Evolutionary conservation across 2,113 vertebrate species (phyloP).

Genomic region (Sigmodon hispidus): DNA sequence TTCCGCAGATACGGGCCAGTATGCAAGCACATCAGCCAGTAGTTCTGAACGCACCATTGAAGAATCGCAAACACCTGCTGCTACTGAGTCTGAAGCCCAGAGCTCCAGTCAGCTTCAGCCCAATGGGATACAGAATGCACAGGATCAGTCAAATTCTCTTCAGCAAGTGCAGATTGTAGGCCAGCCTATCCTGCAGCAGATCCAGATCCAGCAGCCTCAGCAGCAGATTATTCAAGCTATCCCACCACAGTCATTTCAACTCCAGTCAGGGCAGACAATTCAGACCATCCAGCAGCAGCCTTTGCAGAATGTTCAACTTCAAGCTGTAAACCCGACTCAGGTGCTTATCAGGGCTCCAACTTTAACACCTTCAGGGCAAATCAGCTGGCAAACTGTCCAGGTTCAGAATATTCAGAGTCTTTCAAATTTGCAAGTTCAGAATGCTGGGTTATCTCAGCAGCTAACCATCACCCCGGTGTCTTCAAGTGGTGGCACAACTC

Average conservation of each 20-base stretch:
- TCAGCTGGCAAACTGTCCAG: slow-evolving; percentile 99
- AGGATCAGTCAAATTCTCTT: slow-evolving; percentile 91
- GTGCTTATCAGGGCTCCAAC: slow-evolving; percentile 98
- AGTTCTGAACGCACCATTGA: slow-evolving; percentile 87
- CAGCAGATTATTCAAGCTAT: slow-evolving; percentile 91
- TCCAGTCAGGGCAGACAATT: slow-evolving; percentile 93
- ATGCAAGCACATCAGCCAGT: slow-evolving; percentile 86
- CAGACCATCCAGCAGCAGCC: slow-evolving; percentile 94
- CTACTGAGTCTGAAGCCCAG: slow-evolving; percentile 87
- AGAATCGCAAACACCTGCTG: slow-evolving; percentile 87
- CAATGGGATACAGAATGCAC: slow-evolving; percentile 93
- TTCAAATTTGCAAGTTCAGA: slow-evolving; percentile 93
- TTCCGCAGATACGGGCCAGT: slow-evolving; percentile 90
- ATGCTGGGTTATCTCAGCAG: slow-evolving; percentile 94
- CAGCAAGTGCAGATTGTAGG: slow-evolving; percentile 97
- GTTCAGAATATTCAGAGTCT: slow-evolving; percentile 93
- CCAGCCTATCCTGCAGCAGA: slow-evolving; percentile 95
- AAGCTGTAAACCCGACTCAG: slow-evolving; percentile 96
- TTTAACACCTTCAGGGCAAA: slow-evolving; percentile 95
- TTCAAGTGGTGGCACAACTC: slow-evolving; percentile 90
- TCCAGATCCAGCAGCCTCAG: slow-evolving; percentile 95
- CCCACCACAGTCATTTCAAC: slow-evolving; percentile 93
- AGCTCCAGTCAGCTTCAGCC: slow-evolving; percentile 91
- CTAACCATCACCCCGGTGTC: slow-evolving; percentile 95
- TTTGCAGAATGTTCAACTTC: slow-evolving; percentile 91